Evolutionary conservation across 2,113 vertebrate species (phyloP).

Genomic region (Chloebia gouldiae): DNA sequence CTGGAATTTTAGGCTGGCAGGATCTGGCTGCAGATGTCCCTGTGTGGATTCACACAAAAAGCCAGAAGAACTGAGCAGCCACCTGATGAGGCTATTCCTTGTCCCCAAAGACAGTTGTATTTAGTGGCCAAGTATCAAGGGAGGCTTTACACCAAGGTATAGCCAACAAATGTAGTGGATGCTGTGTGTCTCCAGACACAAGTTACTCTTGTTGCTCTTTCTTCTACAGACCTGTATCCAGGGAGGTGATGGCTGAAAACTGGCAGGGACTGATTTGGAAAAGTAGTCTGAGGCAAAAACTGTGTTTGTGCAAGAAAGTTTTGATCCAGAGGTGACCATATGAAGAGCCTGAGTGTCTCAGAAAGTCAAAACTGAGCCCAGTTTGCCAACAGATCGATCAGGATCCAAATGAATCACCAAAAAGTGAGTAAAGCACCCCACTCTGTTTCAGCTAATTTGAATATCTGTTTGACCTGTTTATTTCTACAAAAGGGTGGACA

Average conservation of each 20-base stretch:
- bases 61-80: accelerated
- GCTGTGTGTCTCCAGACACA: accelerated
- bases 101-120: background rate
- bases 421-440: background rate
- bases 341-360: background rate
- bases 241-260: background rate
- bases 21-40: background rate
- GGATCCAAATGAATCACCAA: background rate
- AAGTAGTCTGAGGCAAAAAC: background rate
- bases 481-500: background rate
- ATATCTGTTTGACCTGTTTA: background rate
- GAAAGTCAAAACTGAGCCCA: background rate
- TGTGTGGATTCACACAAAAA: background rate
- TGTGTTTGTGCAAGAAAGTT: background rate
- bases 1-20: background rate
- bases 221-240: background rate
- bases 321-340: background rate
- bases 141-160: background rate
- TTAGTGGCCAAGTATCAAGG: background rate
- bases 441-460: background rate
- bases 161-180: background rate
- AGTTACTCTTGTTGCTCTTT: background rate
- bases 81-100: background rate
- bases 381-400: background rate
- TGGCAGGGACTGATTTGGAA: accelerated